These are phyloP conservation scores for Alsophila aescularia DNA, from an alignment of 2,888 invertebrate species.

Conservation along the genomic window DNA sequence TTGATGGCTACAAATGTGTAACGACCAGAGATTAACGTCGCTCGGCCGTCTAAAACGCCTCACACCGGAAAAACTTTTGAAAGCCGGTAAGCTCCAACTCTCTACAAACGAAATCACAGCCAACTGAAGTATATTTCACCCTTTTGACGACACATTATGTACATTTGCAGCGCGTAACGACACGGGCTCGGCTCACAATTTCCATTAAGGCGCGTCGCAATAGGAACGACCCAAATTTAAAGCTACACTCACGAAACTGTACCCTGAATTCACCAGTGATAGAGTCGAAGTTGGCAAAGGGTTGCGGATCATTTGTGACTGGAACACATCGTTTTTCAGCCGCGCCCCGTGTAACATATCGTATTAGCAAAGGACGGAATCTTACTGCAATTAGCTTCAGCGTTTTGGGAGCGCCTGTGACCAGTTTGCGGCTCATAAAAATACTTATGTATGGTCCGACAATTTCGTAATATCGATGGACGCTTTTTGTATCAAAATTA, in stretches of 20 bases:
- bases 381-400: slow-evolving; percentile 81
- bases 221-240: slow-evolving; percentile 66
- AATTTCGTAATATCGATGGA: background rate
- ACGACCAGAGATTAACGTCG: slow-evolving; percentile 41
- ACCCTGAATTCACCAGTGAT: slow-evolving; percentile 45
- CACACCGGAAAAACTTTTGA: slow-evolving; percentile 72
- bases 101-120: slow-evolving; percentile 76
- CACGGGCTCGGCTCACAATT: slow-evolving; percentile 82
- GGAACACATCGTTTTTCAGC: slow-evolving; percentile 47
- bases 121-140: slow-evolving; percentile 82
- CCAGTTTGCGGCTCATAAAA: slow-evolving; percentile 47
- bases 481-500: background rate
- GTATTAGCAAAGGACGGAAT: slow-evolving; percentile 82
- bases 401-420: slow-evolving; percentile 71
- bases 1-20: slow-evolving; percentile 11
- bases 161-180: slow-evolving; percentile 82
- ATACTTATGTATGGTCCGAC: slow-evolving; percentile 29
- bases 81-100: slow-evolving; percentile 66
- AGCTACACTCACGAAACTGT: slow-evolving; percentile 47
- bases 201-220: slow-evolving; percentile 72
- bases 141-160: slow-evolving; percentile 84
- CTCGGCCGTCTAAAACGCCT: slow-evolving; percentile 62
- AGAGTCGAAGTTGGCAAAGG: slow-evolving; percentile 43
- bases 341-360: slow-evolving; percentile 80
- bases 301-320: slow-evolving; percentile 51